phyloP scores from a whole-genome alignment of 2,888 invertebrate species.

The Caenorhabditis sp. region DNA sequence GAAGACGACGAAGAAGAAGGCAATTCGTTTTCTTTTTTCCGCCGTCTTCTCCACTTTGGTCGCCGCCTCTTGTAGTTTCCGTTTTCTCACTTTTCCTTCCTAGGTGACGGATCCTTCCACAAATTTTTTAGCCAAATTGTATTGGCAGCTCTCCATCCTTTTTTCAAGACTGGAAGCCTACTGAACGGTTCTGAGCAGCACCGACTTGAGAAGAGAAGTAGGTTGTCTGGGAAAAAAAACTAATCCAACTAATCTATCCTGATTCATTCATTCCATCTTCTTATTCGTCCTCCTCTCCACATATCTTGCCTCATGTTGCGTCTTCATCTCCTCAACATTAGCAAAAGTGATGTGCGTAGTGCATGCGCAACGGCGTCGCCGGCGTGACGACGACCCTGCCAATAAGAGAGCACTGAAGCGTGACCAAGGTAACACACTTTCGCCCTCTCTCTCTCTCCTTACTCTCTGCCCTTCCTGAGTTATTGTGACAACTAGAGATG shows the following conservation, averaged over 20 bases:
- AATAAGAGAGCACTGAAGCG: constrained; percentile 48
- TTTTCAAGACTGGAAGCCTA: neutral
- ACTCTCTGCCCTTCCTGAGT: constrained; percentile 8
- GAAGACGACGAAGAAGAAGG: constrained; percentile 49
- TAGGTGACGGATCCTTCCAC: constrained; percentile 2
- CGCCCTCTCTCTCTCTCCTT: constrained; percentile 5
- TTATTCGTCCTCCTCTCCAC: neutral
- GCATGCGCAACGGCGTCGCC: constrained; percentile 11
- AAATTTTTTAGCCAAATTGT: neutral
- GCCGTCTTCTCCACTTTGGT: constrained; percentile 32
- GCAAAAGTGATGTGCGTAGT: constrained; percentile 38
- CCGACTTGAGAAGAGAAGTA: neutral
- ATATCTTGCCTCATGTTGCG: constrained; percentile 21
- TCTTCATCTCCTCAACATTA: constrained; percentile 28
- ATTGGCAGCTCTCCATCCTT: neutral
- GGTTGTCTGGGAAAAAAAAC: neutral
- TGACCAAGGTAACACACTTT: constrained; percentile 53
- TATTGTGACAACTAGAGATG: neutral
- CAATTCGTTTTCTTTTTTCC: constrained; percentile 53
- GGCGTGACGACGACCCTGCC: constrained; percentile 36
- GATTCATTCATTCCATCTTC: constrained; percentile 10
- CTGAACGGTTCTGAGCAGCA: neutral
- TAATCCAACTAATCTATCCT: constrained; percentile 23
- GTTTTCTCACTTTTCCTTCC: constrained; percentile 26
- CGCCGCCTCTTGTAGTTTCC: constrained; percentile 26